These are phyloP conservation scores for Caenorhabditis sp. DNA, from an alignment of 2,888 invertebrate genomes.

Conservation along the genomic window DNA sequence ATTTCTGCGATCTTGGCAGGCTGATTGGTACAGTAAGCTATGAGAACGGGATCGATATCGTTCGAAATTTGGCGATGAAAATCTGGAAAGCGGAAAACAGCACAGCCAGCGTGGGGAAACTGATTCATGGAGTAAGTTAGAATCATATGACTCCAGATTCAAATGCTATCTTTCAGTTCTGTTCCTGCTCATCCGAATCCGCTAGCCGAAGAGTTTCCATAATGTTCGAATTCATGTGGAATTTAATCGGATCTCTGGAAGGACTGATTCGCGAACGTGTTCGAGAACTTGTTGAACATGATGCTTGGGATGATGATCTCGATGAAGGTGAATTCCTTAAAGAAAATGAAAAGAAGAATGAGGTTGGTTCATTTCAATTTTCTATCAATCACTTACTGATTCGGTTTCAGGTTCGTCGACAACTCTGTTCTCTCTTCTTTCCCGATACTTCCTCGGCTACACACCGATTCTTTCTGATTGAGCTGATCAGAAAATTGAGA, in stretches of 20 bases:
- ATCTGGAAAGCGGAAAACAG: background rate
- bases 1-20: background rate
- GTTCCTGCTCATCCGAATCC: background rate
- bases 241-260: background rate
- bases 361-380: too few relatives aligned
- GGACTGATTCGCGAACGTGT: background rate
- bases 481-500: background rate
- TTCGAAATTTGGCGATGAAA: background rate
- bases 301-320: too few relatives aligned
- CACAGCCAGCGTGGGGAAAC: background rate
- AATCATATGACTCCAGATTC: background rate
- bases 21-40: background rate
- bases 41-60: background rate
- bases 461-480: background rate
- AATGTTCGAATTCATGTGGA: background rate
- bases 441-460: background rate
- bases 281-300: background rate
- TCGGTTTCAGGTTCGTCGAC: background rate
- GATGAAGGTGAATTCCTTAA: background rate
- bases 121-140: conserved; percentile 2
- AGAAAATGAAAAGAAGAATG: too few relatives aligned
- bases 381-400: too few relatives aligned
- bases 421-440: background rate
- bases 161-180: background rate
- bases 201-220: background rate